phyloP scores from a whole-genome alignment of 2,113 vertebrate species.

The Nyctibius bracteatus region DNA sequence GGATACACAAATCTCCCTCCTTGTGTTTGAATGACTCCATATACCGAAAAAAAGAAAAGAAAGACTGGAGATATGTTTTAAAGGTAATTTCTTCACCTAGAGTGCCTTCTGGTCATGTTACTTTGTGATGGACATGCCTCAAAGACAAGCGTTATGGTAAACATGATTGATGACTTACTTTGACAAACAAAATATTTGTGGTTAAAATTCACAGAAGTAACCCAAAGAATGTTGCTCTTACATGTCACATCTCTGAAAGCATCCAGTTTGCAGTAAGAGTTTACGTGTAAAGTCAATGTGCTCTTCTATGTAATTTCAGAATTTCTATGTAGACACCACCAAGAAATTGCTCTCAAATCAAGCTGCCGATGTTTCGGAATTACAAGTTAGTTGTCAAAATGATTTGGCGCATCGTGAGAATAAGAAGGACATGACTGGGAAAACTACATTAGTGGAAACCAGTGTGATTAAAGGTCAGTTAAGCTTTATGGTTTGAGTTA shows the following conservation, averaged over 20 bases:
- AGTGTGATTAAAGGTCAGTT: conserved; percentile 26
- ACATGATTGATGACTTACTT: not conserved
- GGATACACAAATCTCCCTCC: not conserved
- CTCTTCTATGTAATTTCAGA: conserved; percentile 69
- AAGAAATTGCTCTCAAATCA: conserved; percentile 27
- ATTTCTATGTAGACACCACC: conserved; percentile 6
- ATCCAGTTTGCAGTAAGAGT: conserved; percentile 7
- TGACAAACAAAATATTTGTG: not conserved
- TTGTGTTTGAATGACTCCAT: not conserved
- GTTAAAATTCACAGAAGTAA: conserved; percentile 5
- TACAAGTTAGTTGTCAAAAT: conserved; percentile 36
- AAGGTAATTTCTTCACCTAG: not conserved
- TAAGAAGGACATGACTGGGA: not conserved
- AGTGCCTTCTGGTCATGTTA: not conserved
- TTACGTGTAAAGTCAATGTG: conserved; percentile 9
- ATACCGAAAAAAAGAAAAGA: not conserved
- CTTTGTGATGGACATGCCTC: not conserved
- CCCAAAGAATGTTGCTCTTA: not conserved
- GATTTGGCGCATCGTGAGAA: not conserved
- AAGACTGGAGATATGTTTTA: not conserved
- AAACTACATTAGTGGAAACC: not conserved
- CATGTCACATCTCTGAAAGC: not conserved
- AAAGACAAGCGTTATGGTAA: not conserved
- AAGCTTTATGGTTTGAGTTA: not conserved
- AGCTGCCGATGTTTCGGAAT: not conserved